A percentile compares a stretch with the other conserved stretches of the same genome.
Conservation (phyloP, 2,888 invertebrate genomes). For the Tyria jacobaeae region DNA sequence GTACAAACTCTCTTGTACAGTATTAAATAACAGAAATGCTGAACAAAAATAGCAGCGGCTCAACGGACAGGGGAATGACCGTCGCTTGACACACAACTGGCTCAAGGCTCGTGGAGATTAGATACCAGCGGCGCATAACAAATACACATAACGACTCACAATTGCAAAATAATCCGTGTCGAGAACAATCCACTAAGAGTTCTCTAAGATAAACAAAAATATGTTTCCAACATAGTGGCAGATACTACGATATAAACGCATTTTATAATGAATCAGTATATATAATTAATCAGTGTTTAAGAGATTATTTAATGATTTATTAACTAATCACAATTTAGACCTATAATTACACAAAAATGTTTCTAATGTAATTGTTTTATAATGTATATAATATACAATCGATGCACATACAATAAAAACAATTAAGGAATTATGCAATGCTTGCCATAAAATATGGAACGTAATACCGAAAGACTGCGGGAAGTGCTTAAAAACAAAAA, state of each 20-base stretch:
- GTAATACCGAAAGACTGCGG: not conserved
- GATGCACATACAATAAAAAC: not conserved
- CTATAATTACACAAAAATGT: not conserved
- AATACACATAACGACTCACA: constrained; percentile 67
- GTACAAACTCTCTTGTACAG: constrained; percentile 50
- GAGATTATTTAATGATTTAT: too few species aligned
- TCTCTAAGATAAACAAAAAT: not conserved
- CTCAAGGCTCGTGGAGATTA: constrained; percentile 84
- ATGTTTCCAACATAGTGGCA: too few species aligned
- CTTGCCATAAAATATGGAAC: not conserved
- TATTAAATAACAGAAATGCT: constrained; percentile 80
- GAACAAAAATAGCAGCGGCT: constrained; percentile 78
- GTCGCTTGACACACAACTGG: constrained; percentile 83
- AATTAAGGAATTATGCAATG: not conserved
- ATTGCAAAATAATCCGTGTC: constrained; percentile 71
- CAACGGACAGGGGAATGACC: constrained; percentile 80
- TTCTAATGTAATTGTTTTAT: not conserved
- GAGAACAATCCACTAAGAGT: constrained; percentile 40
- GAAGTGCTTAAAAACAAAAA: not conserved
- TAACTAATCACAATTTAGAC: too few species aligned
- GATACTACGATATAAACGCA: too few species aligned
- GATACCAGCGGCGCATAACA: constrained; percentile 80
- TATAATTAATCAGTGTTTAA: too few species aligned
- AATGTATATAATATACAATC: not conserved
- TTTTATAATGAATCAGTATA: too few species aligned